Conservation (phyloP, 2,113 vertebrate species). For the Rhabdornis inornatus region DNA sequence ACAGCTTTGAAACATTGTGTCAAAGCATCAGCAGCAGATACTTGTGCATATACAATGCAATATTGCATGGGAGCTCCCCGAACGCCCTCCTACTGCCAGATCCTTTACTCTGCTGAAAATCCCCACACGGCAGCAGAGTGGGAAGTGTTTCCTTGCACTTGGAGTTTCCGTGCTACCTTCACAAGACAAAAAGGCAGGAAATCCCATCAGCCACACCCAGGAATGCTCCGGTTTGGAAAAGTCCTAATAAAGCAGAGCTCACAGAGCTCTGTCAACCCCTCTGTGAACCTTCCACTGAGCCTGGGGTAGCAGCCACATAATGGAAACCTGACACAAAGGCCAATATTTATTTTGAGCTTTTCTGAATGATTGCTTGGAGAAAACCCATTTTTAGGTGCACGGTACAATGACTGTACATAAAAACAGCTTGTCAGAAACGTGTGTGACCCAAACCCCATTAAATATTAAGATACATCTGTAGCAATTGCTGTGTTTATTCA, state of each 20-base stretch:
- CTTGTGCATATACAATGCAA: neutral
- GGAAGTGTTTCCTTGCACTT: neutral
- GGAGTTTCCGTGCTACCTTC: neutral
- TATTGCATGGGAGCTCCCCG: no score
- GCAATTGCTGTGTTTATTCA: neutral
- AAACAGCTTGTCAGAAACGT: neutral
- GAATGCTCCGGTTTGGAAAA: neutral
- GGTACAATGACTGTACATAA: neutral
- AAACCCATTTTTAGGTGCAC: neutral
- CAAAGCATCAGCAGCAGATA: neutral
- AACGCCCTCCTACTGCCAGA: rapidly evolving
- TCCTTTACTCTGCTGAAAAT: neutral
- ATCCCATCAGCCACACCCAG: conserved; percentile 36
- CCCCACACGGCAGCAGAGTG: rapidly evolving
- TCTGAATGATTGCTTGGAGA: neutral
- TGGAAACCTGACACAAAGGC: neutral
- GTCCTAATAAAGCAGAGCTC: neutral
- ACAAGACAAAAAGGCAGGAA: conserved; percentile 20
- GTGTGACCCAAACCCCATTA: neutral
- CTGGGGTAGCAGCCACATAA: neutral
- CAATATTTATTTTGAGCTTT: neutral
- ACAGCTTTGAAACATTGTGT: neutral
- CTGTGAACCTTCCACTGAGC: neutral
- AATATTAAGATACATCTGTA: neutral
- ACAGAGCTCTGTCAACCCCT: neutral